Base-by-base conservation (phyloP, 1,140 invertebrate genomes). In the Scaptomyza montana region DNA sequence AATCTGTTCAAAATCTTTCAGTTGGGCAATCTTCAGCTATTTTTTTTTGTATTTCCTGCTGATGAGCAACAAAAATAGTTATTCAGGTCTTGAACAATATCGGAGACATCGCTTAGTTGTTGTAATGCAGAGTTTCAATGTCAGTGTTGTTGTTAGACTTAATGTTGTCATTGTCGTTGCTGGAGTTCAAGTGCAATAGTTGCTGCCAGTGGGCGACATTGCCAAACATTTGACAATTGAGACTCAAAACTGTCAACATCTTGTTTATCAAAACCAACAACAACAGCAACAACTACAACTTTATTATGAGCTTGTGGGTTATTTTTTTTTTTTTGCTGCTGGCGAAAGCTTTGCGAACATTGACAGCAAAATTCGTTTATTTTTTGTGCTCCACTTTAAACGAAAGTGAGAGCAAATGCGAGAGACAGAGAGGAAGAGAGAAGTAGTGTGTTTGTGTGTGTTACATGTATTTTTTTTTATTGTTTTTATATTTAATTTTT, bases 101-200 rank as follows among this genome's bases (percentile, higher is more conserved):
- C 21, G 21, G 21, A 25, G 47, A 62, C 47, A 41, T 25, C 33
- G 59, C 45, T 41, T 16, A 21, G 30, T 25, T 33, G 9, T 39
- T 53, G 49, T 43, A 43, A n/a, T 43, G 39, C 47, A 50, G 12
- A 57, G 64, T 74, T 81, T 85, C 81, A 85, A 85, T 85, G 80
- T 85, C 80, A 85, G 86, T 85, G 80, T 46, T 84, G 55, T 50
- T 55, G 55, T 19, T 54, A 7, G 8, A 75, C 68, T 21, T 77
- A 47, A 19, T 41, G 50, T 30, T 55, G 41, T 41, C 12, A 51
- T 46, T 49, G 49, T 39, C 45, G 66, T 36, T 61, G 49, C 36
- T 50, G 62, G 62, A 49, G 69, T 72, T 72, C 69, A 72, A 72
- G 69, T 66, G 69, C 69, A 72, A 72, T 66, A 47, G 55, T 72